phyloP scores from a whole-genome alignment of 1,140 invertebrate genomes.

The Babylonia areolata region DNA sequence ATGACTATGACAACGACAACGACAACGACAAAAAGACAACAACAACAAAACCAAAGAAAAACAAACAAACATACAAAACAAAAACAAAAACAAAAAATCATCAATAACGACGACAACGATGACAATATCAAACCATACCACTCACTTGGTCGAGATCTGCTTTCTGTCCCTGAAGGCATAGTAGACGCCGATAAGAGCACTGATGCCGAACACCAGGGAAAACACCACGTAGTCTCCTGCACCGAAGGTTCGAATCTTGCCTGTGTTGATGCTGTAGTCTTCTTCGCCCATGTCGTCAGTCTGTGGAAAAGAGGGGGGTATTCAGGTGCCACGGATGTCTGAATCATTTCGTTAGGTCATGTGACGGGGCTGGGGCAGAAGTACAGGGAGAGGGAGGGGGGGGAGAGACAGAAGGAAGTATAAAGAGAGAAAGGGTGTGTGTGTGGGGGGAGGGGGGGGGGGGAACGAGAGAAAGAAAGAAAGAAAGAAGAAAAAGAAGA shows the following conservation, averaged over 20 bases:
- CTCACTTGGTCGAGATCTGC: constrained; percentile 87
- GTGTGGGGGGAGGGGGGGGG: too few relatives aligned
- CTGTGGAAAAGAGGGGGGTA: neutral
- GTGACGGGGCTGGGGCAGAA: too few relatives aligned
- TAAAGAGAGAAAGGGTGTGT: too few relatives aligned
- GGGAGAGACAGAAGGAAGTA: too few relatives aligned
- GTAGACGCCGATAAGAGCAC: constrained; percentile 85
- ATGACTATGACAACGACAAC: too few relatives aligned
- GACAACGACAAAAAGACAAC: neutral
- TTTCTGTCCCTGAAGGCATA: constrained; percentile 88
- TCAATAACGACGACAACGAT: neutral
- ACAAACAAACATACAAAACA: neutral
- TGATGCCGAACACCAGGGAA: constrained; percentile 45
- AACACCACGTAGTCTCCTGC: constrained; percentile 62
- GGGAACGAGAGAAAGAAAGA: too few relatives aligned
- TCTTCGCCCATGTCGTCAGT: neutral
- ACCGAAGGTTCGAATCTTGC: constrained; percentile 49
- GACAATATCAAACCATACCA: constrained; percentile 81
- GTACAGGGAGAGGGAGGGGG: too few relatives aligned
- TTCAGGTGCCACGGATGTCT: neutral
- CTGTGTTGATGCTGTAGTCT: constrained; percentile 54
- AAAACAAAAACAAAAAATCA: neutral
- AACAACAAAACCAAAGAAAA: neutral
- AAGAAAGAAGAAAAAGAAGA: too few relatives aligned
- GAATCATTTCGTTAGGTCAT: neutral